Conservation (phyloP, 2,797 vertebrate genomes). For the Apogon hyalosoma region DNA sequence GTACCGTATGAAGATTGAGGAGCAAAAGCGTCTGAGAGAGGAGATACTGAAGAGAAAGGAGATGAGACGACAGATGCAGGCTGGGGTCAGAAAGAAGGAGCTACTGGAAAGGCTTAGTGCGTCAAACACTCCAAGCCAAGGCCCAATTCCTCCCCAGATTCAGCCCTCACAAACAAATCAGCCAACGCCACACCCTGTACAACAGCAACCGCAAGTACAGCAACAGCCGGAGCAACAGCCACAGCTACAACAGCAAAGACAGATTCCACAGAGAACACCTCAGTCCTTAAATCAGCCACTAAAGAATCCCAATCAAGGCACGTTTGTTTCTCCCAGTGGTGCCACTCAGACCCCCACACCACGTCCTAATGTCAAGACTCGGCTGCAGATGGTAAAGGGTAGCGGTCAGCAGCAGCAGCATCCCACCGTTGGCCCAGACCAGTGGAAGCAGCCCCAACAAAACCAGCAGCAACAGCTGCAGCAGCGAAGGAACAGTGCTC, state of each 20-base stretch:
- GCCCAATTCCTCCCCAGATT: conserved; percentile 69
- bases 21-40: conserved; percentile 95
- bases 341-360: conserved; percentile 42
- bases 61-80: conserved; percentile 94
- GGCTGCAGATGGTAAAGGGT: conserved; percentile 75
- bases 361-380: conserved; percentile 76
- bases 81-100: conserved; percentile 94
- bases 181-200: conserved; percentile 38
- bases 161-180: conserved; percentile 57
- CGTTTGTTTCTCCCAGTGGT: conserved; percentile 56
- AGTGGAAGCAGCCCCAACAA: conserved; percentile 71
- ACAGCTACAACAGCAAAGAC: conserved; percentile 68
- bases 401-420: conserved; percentile 41
- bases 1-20: conserved; percentile 96
- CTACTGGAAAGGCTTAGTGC: conserved; percentile 89
- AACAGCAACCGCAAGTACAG: conserved; percentile 14
- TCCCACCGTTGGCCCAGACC: conserved; percentile 76
- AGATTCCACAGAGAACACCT: conserved; percentile 67
- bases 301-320: conserved; percentile 73
- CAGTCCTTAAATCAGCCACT: conserved; percentile 74
- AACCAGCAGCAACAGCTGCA: conserved; percentile 72
- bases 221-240: conserved; percentile 51
- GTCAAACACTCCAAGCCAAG: conserved; percentile 68
- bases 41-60: conserved; percentile 96
- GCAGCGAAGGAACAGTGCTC: conserved; percentile 80